phyloP scores from a whole-genome alignment of 2,888 invertebrate species.

The Apodemia hepburni region DNA sequence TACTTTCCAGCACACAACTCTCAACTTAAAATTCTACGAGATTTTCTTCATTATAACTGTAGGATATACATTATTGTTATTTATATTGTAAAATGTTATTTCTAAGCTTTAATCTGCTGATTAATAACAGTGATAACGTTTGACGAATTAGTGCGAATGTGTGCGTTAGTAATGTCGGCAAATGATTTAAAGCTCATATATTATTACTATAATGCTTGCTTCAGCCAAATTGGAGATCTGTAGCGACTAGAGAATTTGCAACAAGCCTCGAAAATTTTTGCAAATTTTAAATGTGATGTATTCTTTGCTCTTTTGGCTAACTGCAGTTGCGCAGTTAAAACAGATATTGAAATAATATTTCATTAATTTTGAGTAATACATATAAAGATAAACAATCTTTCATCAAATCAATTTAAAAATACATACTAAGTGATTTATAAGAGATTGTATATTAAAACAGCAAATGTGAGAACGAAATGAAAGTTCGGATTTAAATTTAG shows the following conservation, averaged over 20 bases:
- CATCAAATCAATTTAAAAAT: not conserved
- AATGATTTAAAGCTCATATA: slow-evolving; percentile 35
- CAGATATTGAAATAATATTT: not conserved
- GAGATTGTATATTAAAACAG: no score
- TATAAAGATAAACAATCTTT: not conserved
- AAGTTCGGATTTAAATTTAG: not conserved
- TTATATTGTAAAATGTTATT: not conserved
- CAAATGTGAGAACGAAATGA: not conserved
- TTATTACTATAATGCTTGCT: slow-evolving; percentile 20
- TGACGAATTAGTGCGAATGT: slow-evolving; percentile 34
- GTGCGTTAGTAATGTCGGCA: slow-evolving; percentile 54
- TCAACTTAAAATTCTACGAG: not conserved
- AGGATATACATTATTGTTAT: not conserved
- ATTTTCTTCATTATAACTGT: not conserved
- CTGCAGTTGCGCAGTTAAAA: slow-evolving; percentile 1
- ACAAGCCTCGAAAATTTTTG: slow-evolving; percentile 9
- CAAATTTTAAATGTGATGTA: slow-evolving; percentile 22
- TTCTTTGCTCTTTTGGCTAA: slow-evolving; percentile 14
- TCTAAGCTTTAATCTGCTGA: not conserved
- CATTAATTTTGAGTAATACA: not conserved
- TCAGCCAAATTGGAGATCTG: slow-evolving; percentile 29
- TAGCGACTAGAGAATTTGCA: slow-evolving; percentile 18
- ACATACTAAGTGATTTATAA: no score
- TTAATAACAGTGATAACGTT: not conserved
- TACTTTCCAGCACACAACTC: not conserved